A percentile compares a stretch with the other conserved stretches of the same genome.
Evolutionary conservation across 1,140 invertebrate species (phyloP).

Genomic region (Brachionus calyciflorus): DNA sequence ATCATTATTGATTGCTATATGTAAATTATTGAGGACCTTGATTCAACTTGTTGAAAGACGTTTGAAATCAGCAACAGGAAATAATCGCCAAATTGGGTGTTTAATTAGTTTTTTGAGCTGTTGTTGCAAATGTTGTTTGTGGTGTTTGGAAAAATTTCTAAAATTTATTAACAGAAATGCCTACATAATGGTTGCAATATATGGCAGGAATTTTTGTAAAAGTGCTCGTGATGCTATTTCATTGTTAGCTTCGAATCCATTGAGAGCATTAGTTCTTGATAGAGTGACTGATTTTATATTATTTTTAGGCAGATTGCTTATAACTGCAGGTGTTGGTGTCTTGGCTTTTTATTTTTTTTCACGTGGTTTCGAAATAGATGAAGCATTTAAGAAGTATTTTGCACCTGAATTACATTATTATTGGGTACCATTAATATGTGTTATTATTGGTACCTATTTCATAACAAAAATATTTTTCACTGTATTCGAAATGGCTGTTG

Average conservation of each 20-base stretch:
- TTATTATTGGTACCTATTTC: constrained; percentile 63
- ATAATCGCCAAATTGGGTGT: neutral
- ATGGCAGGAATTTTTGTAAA: constrained; percentile 83
- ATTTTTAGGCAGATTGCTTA: constrained; percentile 79
- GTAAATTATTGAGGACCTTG: constrained; percentile 77
- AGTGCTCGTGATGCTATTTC: constrained; percentile 85
- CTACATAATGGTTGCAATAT: constrained; percentile 67
- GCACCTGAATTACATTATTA: constrained; percentile 44
- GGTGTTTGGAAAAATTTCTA: constrained; percentile 45
- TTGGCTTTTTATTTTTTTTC: constrained; percentile 41
- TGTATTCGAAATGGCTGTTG: constrained; percentile 89
- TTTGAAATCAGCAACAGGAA: constrained; percentile 2
- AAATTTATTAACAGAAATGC: constrained; percentile 46
- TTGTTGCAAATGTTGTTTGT: constrained; percentile 43
- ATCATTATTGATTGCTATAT: constrained; percentile 83
- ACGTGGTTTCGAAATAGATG: neutral
- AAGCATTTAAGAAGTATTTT: constrained; percentile 24
- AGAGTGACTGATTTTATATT: constrained; percentile 87
- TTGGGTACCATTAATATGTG: constrained; percentile 24
- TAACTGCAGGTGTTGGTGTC: constrained; percentile 70
- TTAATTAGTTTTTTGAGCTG: constrained; percentile 19
- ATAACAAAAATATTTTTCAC: constrained; percentile 85
- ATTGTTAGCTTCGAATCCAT: constrained; percentile 81
- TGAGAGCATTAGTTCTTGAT: constrained; percentile 79
- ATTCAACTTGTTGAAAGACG: constrained; percentile 19